Conservation (phyloP, 2,888 invertebrate genomes). For the Altica lythri region DNA sequence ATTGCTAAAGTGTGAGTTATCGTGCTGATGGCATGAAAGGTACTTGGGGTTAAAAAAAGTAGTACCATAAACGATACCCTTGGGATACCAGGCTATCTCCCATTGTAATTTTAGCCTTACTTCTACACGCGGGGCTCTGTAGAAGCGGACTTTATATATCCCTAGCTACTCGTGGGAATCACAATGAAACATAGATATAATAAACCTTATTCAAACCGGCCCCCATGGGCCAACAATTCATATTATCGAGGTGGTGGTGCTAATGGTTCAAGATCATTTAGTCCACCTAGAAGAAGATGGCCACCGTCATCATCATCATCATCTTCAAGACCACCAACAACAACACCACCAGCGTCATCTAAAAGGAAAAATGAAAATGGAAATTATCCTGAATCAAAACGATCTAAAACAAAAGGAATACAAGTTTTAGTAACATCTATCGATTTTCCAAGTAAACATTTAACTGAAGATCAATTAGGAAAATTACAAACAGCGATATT, state of each 20-base stretch:
- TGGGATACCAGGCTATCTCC: constrained; percentile 26
- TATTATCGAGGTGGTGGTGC: constrained; percentile 12
- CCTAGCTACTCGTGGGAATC: constrained; percentile 32
- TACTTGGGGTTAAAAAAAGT: constrained; percentile 25
- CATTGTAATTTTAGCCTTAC: constrained; percentile 26
- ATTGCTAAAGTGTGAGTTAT: constrained; percentile 28
- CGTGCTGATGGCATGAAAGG: constrained; percentile 26
- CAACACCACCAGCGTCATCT: constrained; percentile 8
- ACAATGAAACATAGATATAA: constrained; percentile 28
- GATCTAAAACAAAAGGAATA: constrained; percentile 17
- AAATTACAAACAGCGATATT: constrained; percentile 17
- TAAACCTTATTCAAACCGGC: constrained; percentile 15
- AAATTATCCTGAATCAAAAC: constrained; percentile 8
- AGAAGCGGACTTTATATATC: constrained; percentile 21
- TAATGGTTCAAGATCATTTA: constrained; percentile 12
- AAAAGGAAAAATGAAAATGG: constrained; percentile 23
- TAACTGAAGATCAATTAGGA: constrained; percentile 20
- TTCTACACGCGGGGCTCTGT: constrained; percentile 30
- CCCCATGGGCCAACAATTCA: constrained; percentile 16
- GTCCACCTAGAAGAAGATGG: constrained; percentile 17
- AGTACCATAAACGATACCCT: constrained; percentile 30
- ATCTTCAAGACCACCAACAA: too few species aligned
- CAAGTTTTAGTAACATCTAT: constrained; percentile 15
- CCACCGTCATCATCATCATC: constrained; percentile 8
- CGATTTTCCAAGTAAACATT: constrained; percentile 19